Conservation (phyloP, 2,797 vertebrate genomes). For the Siniperca undulata region DNA sequence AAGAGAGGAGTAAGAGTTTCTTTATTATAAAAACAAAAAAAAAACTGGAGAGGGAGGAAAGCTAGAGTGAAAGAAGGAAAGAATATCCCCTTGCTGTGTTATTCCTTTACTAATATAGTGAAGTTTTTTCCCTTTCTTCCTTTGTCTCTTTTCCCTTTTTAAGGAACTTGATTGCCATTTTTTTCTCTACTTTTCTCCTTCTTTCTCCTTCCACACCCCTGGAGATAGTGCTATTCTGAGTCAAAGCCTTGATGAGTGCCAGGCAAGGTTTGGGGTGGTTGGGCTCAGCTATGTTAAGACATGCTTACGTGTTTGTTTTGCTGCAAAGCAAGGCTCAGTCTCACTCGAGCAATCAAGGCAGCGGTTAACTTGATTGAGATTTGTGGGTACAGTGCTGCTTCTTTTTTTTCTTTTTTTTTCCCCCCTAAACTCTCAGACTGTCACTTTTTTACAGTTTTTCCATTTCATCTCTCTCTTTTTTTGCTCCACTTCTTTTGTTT, state of each 20-base stretch:
- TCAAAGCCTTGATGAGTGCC: slow-evolving; percentile 62
- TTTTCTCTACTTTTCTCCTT: slow-evolving; percentile 3
- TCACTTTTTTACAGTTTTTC: not conserved
- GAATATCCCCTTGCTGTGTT: slow-evolving; percentile 2
- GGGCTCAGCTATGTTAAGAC: slow-evolving; percentile 70
- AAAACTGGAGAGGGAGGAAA: slow-evolving; percentile 15
- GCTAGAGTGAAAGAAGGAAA: not conserved
- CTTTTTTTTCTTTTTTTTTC: not conserved
- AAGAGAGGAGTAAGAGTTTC: slow-evolving; percentile 57
- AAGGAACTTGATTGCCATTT: slow-evolving; percentile 24
- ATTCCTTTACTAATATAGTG: slow-evolving; percentile 3
- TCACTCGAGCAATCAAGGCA: slow-evolving; percentile 73
- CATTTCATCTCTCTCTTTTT: not conserved
- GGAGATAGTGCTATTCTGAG: slow-evolving; percentile 58
- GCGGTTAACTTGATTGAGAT: slow-evolving; percentile 72
- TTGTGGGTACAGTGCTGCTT: slow-evolving; percentile 33
- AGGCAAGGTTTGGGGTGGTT: slow-evolving; percentile 58
- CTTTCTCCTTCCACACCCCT: slow-evolving; percentile 22
- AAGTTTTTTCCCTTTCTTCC: not conserved
- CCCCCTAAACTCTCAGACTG: not conserved
- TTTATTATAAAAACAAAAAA: slow-evolving; percentile 52
- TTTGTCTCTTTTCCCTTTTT: slow-evolving; percentile 12
- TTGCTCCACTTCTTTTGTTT: not conserved
- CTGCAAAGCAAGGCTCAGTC: slow-evolving; percentile 66
- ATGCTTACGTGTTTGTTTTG: slow-evolving; percentile 73